These are phyloP conservation scores for Periophthalmus magnuspinnatus DNA, from an alignment of 2,797 vertebrate species.

Conservation along the genomic window DNA sequence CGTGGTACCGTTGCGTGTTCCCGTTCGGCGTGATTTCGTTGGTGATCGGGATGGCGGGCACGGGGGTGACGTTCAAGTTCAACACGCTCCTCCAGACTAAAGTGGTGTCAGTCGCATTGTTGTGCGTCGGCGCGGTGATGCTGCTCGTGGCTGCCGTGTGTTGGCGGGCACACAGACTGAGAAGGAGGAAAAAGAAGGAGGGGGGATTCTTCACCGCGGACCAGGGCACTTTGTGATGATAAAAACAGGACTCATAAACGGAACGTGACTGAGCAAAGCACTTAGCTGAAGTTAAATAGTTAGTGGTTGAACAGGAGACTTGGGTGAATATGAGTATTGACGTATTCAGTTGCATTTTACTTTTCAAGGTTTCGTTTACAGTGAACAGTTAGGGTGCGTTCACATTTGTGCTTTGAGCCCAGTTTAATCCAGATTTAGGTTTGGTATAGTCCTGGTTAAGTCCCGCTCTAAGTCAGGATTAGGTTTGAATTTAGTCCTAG, in stretches of 20 bases:
- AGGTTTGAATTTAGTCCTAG: no score
- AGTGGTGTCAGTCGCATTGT: constrained; percentile 83
- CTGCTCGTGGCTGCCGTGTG: constrained; percentile 74
- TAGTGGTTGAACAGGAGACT: constrained; percentile 11
- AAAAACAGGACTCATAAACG: not conserved
- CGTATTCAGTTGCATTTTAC: not conserved
- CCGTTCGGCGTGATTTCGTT: constrained; percentile 86
- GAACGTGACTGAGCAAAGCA: constrained; percentile 2
- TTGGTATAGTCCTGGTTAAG: no score
- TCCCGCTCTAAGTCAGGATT: no score
- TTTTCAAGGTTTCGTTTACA: no score
- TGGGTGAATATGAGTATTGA: not conserved
- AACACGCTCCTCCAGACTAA: constrained; percentile 86
- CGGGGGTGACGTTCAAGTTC: constrained; percentile 89
- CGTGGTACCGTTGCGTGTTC: constrained; percentile 83
- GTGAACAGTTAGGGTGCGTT: no score
- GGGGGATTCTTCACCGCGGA: constrained; percentile 73
- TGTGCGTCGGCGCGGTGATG: constrained; percentile 72
- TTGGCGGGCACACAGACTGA: constrained; percentile 76
- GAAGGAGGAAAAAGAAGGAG: constrained; percentile 77
- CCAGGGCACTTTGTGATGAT: constrained; percentile 72
- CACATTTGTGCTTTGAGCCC: no score
- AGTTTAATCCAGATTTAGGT: no score
- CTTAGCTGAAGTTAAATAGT: constrained; percentile 17
- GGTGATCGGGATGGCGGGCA: constrained; percentile 89